A percentile compares a stretch with the other conserved stretches of the same genome.
Evolutionary conservation across 2,797 vertebrate species (phyloP).

Genomic region (Cyclura pinguis): DNA sequence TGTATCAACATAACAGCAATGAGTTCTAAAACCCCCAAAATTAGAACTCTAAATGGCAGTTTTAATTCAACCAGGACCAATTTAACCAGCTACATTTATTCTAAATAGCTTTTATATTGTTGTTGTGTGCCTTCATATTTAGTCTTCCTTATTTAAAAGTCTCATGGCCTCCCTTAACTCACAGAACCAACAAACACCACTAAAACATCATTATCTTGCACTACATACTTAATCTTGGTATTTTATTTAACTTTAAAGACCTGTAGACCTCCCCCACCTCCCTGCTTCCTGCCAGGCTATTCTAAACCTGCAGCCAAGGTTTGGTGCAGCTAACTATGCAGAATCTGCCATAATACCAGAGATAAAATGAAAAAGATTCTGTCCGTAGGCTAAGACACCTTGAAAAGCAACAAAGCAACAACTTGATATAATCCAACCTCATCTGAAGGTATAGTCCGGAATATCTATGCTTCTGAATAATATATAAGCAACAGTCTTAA

Average conservation of each 20-base stretch:
- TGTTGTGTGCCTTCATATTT: not conserved
- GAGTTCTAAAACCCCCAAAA: not conserved
- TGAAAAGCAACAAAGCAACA: not conserved
- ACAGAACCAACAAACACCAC: not conserved
- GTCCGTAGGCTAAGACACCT: not conserved
- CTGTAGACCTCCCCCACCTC: not conserved
- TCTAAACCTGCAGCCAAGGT: not conserved
- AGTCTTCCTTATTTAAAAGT: not conserved
- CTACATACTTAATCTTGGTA: not conserved
- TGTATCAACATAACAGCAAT: not conserved
- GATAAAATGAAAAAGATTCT: not conserved
- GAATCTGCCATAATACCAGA: not conserved
- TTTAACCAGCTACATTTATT: slow-evolving; percentile 6
- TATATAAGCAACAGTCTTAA: not conserved
- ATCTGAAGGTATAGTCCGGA: not conserved
- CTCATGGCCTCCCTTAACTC: not conserved
- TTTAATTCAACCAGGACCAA: not conserved
- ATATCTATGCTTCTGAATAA: not conserved
- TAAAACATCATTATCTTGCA: not conserved
- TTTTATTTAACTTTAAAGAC: not conserved
- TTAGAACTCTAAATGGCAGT: not conserved
- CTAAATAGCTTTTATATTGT: not conserved
- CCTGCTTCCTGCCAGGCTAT: not conserved
- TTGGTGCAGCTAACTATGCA: not conserved
- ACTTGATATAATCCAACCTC: not conserved